These are phyloP conservation scores for Nannospalax galili DNA, from an alignment of 2,113 vertebrate species.

Conservation along the genomic window DNA sequence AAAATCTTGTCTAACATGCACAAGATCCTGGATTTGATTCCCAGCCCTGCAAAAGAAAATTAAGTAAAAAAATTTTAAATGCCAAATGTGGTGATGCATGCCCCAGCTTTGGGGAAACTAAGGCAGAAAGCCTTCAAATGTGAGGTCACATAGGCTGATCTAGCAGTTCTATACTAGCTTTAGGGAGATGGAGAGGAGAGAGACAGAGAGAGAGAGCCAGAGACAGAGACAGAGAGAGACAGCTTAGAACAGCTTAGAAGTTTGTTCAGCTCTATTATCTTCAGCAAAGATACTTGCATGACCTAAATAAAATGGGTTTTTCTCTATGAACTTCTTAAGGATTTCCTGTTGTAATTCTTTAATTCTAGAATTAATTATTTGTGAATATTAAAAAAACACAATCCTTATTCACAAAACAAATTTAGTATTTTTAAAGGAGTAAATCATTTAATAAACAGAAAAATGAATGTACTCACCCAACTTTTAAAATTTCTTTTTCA, in stretches of 20 bases:
- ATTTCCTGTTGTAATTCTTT: not conserved
- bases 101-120: not conserved
- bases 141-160: not conserved
- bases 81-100: not conserved
- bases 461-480: not conserved
- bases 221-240: not conserved
- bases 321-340: not conserved
- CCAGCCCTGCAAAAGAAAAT: not conserved
- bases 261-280: slow-evolving; percentile 1
- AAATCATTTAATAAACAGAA: not conserved
- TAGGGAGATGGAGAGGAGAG: too few species aligned
- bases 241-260: not conserved
- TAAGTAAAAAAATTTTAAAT: not conserved
- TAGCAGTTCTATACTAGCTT: not conserved
- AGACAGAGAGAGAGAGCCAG: not conserved
- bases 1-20: not conserved
- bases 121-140: not conserved
- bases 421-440: slow-evolving; percentile 40
- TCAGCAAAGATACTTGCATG: not conserved
- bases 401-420: not conserved
- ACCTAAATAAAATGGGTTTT: not conserved
- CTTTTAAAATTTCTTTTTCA: not conserved
- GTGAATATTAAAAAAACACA: not conserved
- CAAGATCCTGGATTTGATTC: not conserved
- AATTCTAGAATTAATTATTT: not conserved